Percentiles rank a stretch among this genome's conserved stretches.
These are phyloP conservation scores for Drosophila dives DNA, from an alignment of 2,888 invertebrate species.

Conservation along the genomic window DNA sequence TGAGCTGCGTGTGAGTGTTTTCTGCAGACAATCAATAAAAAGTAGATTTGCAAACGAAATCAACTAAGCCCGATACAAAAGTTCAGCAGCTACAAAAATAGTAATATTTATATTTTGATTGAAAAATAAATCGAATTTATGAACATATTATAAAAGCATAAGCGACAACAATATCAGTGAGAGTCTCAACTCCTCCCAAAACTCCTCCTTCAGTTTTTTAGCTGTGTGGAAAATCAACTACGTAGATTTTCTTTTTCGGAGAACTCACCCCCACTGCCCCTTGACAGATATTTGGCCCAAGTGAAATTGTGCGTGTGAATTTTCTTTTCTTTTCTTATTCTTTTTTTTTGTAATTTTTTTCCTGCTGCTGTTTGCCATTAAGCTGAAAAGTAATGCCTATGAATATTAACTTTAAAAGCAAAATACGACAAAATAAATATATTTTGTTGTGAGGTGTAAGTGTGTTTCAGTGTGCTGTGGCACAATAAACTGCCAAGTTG, in stretches of 20 bases:
- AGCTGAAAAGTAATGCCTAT: slow-evolving; percentile 62
- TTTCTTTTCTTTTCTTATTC: slow-evolving; percentile 14
- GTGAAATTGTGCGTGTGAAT: slow-evolving; percentile 59
- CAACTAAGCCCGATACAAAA: slow-evolving; percentile 45
- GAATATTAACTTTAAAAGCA: slow-evolving; percentile 76
- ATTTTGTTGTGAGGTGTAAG: slow-evolving; percentile 7
- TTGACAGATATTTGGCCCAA: slow-evolving; percentile 43
- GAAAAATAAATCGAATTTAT: slow-evolving; percentile 83
- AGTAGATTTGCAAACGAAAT: slow-evolving; percentile 36
- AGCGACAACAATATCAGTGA: slow-evolving; percentile 66
- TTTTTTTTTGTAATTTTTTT: slow-evolving; percentile 10
- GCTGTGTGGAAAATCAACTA: slow-evolving; percentile 26
- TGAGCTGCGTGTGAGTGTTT: background rate
- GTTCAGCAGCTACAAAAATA: slow-evolving; percentile 30
- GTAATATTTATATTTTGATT: slow-evolving; percentile 80
- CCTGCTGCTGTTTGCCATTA: slow-evolving; percentile 30
- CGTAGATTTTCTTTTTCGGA: slow-evolving; percentile 29
- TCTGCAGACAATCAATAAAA: slow-evolving; percentile 29
- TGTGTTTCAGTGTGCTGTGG: slow-evolving; percentile 1
- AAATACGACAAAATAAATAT: slow-evolving; percentile 49
- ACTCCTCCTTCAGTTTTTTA: slow-evolving; percentile 10
- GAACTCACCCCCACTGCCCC: slow-evolving; percentile 5
- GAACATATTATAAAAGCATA: slow-evolving; percentile 81
- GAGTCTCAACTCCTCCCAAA: slow-evolving; percentile 12
- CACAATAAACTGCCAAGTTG: slow-evolving; percentile 61